Evolutionary conservation across 2,888 invertebrate species (phyloP).

Genomic region (Cyclophora albipunctata): DNA sequence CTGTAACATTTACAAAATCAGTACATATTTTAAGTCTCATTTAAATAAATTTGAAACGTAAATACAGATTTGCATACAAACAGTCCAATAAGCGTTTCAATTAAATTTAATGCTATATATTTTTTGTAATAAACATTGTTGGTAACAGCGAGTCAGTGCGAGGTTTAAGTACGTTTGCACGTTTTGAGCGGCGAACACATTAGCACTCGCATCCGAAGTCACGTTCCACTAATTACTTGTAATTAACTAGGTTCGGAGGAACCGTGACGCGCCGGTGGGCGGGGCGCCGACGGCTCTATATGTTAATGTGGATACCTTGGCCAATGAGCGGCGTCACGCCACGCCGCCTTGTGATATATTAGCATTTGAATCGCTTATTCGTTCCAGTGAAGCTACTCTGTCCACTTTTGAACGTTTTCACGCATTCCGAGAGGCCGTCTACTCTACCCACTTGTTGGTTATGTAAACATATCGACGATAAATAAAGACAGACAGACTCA

Average conservation of each 20-base stretch:
- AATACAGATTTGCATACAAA: too few relatives aligned
- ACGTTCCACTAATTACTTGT: constrained; percentile 63
- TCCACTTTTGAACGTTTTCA: constrained; percentile 51
- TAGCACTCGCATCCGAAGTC: constrained; percentile 44
- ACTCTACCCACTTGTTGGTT: constrained; percentile 44
- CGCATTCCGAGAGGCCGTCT: constrained; percentile 43
- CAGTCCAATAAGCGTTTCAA: too few relatives aligned
- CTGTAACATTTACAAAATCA: too few relatives aligned
- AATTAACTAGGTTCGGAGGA: constrained; percentile 65
- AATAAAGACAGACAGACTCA: constrained; percentile 28
- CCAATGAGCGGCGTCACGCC: constrained; percentile 66
- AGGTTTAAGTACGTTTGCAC: too few relatives aligned
- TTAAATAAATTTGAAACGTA: too few relatives aligned
- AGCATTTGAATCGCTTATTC: constrained; percentile 72
- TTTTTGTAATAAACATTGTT: too few relatives aligned
- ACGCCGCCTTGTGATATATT: constrained; percentile 71
- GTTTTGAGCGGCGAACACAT: constrained; percentile 4
- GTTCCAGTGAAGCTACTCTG: constrained; percentile 38
- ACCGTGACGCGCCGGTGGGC: constrained; percentile 60
- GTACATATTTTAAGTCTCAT: too few relatives aligned
- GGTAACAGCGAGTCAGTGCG: too few relatives aligned
- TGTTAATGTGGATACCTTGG: constrained; percentile 66
- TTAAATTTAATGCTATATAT: too few relatives aligned
- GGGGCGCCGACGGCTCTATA: constrained; percentile 58
- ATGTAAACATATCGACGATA: constrained; percentile 49